phyloP scores from a whole-genome alignment of 2,888 invertebrate genomes.

The Drosophila imparisetae region DNA sequence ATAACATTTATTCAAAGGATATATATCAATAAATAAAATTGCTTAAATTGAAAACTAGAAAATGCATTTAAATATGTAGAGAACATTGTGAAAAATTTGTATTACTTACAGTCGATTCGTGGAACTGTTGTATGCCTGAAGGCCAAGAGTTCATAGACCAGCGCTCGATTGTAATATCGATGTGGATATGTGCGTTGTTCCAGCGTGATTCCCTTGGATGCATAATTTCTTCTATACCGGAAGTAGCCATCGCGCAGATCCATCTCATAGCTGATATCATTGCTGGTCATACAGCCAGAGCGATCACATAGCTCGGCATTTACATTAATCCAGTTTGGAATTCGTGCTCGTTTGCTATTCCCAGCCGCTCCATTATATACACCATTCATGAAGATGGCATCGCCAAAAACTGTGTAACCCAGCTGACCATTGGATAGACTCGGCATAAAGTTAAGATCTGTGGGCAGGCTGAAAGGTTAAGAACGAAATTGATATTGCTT shows the following conservation, averaged over 20 bases:
- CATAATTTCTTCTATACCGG: constrained; percentile 32
- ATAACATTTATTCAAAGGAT: background rate
- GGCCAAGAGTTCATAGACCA: constrained; percentile 82
- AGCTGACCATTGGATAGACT: constrained; percentile 87
- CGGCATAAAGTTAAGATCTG: constrained; percentile 86
- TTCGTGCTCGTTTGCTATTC: constrained; percentile 87
- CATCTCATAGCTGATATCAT: constrained; percentile 54
- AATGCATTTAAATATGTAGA: background rate
- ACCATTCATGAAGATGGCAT: constrained; percentile 87
- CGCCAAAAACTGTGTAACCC: constrained; percentile 87
- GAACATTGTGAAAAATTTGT: background rate
- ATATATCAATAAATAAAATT: background rate
- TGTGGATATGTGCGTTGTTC: constrained; percentile 83
- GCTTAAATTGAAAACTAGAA: background rate
- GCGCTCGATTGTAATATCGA: constrained; percentile 83
- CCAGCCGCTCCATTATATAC: constrained; percentile 87
- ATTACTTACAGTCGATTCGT: constrained; percentile 33
- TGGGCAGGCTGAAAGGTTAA: constrained; percentile 85
- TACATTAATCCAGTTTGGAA: constrained; percentile 87
- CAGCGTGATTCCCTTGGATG: constrained; percentile 44
- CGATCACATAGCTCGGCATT: constrained; percentile 57
- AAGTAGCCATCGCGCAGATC: constrained; percentile 66
- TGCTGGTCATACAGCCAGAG: constrained; percentile 45
- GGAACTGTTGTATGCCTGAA: constrained; percentile 17
- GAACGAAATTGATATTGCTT: background rate